Evolutionary conservation across 2,797 vertebrate species (phyloP), one percentile per base, ranked within the genome.

Genomic region (Fistularia tabacaria): DNA sequence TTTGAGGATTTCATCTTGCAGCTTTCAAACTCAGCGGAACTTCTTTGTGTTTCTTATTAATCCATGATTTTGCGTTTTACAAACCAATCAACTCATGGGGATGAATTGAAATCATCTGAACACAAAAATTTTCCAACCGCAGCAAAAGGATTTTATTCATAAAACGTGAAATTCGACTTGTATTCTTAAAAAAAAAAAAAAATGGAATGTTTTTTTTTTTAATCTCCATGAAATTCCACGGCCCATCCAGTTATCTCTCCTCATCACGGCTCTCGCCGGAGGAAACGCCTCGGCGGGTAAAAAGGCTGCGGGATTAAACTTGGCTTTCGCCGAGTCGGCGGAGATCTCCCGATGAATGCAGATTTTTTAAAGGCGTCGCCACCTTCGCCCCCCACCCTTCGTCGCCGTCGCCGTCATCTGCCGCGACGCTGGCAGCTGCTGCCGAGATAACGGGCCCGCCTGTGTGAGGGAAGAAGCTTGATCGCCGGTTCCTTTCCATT

Each of bases 251-350:
- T 58, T 44, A 10, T n/a, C 56, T 52, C n/a, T 47, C 57, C 66
- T 62, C 48, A 54, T 74, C 57, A 59, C 41, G 10, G 40, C 14
- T 7, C 15, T 62, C 50, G 64, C 73, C 64, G 45, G 53, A 73
- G 73, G 66, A 66, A 13, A 71, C 52, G 49, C 64, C 60, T 71
- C 66, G 51, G 58, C 62, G 71, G 69, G 73, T 83, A 64, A 76
- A 64, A n/a, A 25, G 25, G 62, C 68, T 62, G 14, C 25, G 38
- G 62, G 75, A 77, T 82, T 77, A 80, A 69, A 64, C 48, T 36
- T 47, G 14, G 49, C 71, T 54, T 46, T 57, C 51, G 62, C 45
- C 43, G 59, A 54, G 49, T n/a, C 12, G 25, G 15, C 53, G 36
- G 62, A 54, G 70, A 42, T 60, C 41, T 9, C 71, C 36, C 36